Evolutionary conservation across 2,797 vertebrate species (phyloP).

Genomic region (Galago senegalensis): DNA sequence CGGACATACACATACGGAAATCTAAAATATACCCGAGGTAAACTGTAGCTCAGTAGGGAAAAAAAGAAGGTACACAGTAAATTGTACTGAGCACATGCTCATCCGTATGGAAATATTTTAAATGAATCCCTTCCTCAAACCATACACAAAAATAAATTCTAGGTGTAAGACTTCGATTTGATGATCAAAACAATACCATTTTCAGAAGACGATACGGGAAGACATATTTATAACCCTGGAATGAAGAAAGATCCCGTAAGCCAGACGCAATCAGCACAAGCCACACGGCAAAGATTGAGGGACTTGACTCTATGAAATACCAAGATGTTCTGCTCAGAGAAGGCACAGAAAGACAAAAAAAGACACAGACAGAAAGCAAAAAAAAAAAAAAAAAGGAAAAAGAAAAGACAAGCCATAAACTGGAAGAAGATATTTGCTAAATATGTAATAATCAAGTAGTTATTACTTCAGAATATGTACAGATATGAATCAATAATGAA

Average conservation of each 20-base stretch:
- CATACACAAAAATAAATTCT: conserved; percentile 1
- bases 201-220: background rate
- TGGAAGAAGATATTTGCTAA: background rate
- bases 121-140: background rate
- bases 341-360: conserved; percentile 9
- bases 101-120: background rate
- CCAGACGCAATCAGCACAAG: background rate
- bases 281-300: background rate
- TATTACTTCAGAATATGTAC: background rate
- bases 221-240: background rate
- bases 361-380: background rate
- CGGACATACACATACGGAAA: background rate
- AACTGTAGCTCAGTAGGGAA: background rate
- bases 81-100: background rate
- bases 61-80: background rate
- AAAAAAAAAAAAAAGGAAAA: background rate
- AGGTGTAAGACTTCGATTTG: background rate
- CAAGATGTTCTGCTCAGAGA: conserved; percentile 25
- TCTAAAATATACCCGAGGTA: background rate
- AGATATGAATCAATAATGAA: background rate
- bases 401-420: background rate
- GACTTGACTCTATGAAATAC: background rate
- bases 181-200: background rate
- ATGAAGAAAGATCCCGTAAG: background rate
- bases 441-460: background rate